phyloP scores from a whole-genome alignment of 2,113 vertebrate species.

The Notothenia rossii region DNA sequence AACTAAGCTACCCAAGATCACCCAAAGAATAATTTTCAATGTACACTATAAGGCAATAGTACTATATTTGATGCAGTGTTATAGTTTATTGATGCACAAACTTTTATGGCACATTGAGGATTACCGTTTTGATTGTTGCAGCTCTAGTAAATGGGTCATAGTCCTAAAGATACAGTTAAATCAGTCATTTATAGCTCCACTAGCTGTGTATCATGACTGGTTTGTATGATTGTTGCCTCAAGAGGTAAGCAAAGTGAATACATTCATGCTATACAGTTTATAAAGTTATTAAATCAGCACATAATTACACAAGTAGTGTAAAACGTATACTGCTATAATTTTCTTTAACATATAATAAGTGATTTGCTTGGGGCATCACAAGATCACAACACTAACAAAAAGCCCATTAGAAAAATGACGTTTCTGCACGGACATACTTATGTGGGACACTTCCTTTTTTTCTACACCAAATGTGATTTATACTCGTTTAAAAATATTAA shows the following conservation, averaged over 20 bases:
- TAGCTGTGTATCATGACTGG: neutral
- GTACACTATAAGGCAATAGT: too few relatives aligned
- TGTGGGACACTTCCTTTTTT: conserved; percentile 21
- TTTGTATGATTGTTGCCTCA: neutral
- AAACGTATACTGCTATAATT: too few relatives aligned
- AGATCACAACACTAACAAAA: neutral
- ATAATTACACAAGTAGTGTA: too few relatives aligned
- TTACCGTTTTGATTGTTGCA: neutral
- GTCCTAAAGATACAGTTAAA: neutral
- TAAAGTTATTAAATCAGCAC: too few relatives aligned
- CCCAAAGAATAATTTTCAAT: neutral
- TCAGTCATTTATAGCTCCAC: neutral
- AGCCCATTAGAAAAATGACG: neutral
- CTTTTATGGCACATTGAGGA: neutral
- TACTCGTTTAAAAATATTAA: neutral
- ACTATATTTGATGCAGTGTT: neutral
- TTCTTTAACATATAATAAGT: neutral
- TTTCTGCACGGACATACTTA: conserved; percentile 37
- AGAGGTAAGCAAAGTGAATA: conserved; percentile 20
- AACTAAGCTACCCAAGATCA: neutral
- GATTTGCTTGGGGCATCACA: too few relatives aligned
- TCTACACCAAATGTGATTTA: neutral
- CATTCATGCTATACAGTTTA: neutral
- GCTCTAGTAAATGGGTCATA: neutral
- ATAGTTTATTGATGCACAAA: neutral